Evolutionary conservation across 2,113 vertebrate genomes (phyloP).

Genomic region (Tenebrosternarchus preto): DNA sequence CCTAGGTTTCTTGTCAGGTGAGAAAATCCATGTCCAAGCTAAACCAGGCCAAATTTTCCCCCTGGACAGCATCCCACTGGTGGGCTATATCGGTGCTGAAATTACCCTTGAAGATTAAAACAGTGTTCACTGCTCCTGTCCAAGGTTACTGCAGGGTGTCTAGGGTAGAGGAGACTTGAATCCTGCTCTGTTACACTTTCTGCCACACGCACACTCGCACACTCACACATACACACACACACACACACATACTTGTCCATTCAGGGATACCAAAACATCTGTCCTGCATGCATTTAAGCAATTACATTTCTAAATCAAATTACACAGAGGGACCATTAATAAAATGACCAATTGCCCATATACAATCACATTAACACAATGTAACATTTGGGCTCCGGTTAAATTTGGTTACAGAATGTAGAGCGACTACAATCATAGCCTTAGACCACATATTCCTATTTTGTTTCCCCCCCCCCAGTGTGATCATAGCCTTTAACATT

Average conservation of each 20-base stretch:
- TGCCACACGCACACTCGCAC: conserved; percentile 10
- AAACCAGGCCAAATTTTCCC: conserved; percentile 55
- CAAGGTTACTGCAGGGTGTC: conserved; percentile 35
- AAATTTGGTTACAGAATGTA: conserved; percentile 31
- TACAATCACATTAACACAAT: conserved; percentile 46
- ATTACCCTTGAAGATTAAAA: conserved; percentile 57
- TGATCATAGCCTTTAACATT: conserved; percentile 4
- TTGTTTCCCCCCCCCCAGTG: not conserved
- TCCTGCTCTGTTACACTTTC: not conserved
- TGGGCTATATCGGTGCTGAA: conserved; percentile 44
- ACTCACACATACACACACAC: conserved; percentile 22
- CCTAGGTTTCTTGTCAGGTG: conserved; percentile 51
- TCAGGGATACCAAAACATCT: conserved; percentile 44
- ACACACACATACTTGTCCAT: not conserved
- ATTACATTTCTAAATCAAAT: conserved; percentile 48
- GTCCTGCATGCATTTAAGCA: conserved; percentile 43
- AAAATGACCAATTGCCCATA: conserved; percentile 49
- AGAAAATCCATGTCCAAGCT: conserved; percentile 50
- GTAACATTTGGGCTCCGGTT: conserved; percentile 36
- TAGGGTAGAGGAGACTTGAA: not conserved
- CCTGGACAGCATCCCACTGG: conserved; percentile 35
- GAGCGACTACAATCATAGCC: conserved; percentile 1
- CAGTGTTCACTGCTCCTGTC: conserved; percentile 20
- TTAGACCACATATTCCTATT: conserved; percentile 2
- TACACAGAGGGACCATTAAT: conserved; percentile 40